Conservation (phyloP, 2,113 vertebrate species). For the Calypte anna region DNA sequence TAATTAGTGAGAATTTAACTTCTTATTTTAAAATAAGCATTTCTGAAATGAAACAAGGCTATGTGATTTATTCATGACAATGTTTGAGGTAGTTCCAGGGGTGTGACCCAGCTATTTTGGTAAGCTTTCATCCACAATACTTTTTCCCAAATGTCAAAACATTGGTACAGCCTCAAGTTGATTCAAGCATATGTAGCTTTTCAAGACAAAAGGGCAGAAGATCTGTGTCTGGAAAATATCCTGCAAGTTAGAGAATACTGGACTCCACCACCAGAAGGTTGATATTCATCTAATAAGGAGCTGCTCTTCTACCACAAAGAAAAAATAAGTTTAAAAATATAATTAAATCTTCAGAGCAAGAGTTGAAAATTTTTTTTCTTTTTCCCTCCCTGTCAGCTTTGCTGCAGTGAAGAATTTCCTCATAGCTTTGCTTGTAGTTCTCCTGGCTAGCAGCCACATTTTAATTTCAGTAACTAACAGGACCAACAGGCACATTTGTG, state of each 20-base stretch:
- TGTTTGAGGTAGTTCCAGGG: not conserved
- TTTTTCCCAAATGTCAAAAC: not conserved
- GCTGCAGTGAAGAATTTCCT: conserved; percentile 28
- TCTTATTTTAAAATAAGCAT: not conserved
- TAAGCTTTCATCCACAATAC: not conserved
- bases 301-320: not conserved
- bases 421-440: not conserved
- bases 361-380: not conserved
- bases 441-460: not conserved
- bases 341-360: not conserved
- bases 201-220: not conserved
- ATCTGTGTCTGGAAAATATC: not conserved
- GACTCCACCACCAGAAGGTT: not conserved
- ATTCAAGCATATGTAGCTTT: not conserved
- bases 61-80: accelerated
- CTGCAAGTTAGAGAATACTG: not conserved
- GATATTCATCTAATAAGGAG: not conserved
- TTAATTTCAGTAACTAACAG: conserved; percentile 5
- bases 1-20: not conserved
- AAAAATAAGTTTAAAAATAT: not conserved
- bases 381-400: not conserved
- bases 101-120: not conserved
- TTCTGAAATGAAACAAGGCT: not conserved
- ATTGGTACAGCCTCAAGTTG: not conserved
- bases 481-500: conserved; percentile 4